Evolutionary conservation across 2,888 invertebrate genomes (phyloP).

Genomic region (Xylota sylvarum): DNA sequence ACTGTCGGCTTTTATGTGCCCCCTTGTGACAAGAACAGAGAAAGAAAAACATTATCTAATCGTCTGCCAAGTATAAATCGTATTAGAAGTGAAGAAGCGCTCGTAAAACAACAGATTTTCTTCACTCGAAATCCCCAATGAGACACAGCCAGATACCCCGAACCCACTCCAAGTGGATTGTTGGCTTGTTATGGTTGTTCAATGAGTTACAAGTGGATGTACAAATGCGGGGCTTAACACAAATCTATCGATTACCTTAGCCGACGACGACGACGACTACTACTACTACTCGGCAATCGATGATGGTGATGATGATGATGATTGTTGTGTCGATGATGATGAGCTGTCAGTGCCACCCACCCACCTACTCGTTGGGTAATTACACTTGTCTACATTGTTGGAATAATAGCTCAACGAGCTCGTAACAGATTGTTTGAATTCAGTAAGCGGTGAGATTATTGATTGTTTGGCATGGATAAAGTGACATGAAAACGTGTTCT

Average conservation of each 20-base stretch:
- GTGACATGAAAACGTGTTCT: constrained; percentile 3
- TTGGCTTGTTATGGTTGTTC: constrained; percentile 73
- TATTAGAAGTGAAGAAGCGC: constrained; percentile 74
- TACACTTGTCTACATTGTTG: constrained; percentile 67
- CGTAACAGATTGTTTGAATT: constrained; percentile 50
- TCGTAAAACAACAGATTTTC: constrained; percentile 75
- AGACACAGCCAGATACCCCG: background rate
- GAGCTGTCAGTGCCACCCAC: constrained; percentile 13
- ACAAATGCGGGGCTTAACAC: constrained; percentile 72
- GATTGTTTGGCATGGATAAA: constrained; percentile 20
- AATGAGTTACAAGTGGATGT: constrained; percentile 75
- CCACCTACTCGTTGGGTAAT: constrained; percentile 49
- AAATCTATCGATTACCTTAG: constrained; percentile 74
- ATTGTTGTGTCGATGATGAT: constrained; percentile 18
- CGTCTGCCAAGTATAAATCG: constrained; percentile 74
- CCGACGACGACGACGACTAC: constrained; percentile 13
- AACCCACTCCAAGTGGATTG: constrained; percentile 68
- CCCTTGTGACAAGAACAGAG: constrained; percentile 34
- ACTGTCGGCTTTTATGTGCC: constrained; percentile 38
- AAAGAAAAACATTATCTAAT: constrained; percentile 69
- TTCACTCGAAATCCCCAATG: constrained; percentile 50
- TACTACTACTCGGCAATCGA: constrained; percentile 11
- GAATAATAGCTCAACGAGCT: constrained; percentile 47
- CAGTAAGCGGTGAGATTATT: constrained; percentile 18
- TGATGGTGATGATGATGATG: constrained; percentile 19